Base-by-base conservation (phyloP, 2,797 vertebrate genomes). In the Muscicapa striata region DNA sequence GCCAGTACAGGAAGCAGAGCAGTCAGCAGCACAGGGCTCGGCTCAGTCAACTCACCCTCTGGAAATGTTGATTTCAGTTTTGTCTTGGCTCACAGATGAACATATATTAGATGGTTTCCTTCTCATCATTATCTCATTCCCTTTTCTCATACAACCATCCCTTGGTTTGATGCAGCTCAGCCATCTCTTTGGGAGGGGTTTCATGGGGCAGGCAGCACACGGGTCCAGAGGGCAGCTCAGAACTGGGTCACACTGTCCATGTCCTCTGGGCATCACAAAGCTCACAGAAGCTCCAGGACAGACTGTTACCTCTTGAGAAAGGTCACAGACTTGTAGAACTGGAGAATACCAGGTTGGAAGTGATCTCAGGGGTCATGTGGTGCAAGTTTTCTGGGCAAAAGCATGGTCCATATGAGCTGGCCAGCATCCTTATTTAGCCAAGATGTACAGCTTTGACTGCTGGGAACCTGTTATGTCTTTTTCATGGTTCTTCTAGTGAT, bases 41-140 rank as follows among this genome's bases (percentile, higher is more conserved):
- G 87, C 52, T 62, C 92, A n/a, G 48, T 70, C 84, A 61, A 7
- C 76, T 93, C 73, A 36, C 57, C 41, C 87, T 92, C 90, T 95
- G 94, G 91, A 96, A 95, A 95, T 75, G 91, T 16, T 93, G 89
- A 91, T 90, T 95, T 81, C 93, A 69, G 66, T 81, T 75, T 64
- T 78, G 38, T 51, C 91, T 94, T 66, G 80, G 87, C 76, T 81
- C 87, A 24, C 32, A 27, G 49, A 41, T 48, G 57, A 12, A 82
- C 85, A 29, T 24, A 12, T 4, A 15, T 81, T 36, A 40, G 58
- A 46, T 22, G 2, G 40, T 76, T 95, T 94, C 86, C 79, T 87
- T 77, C 63, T 74, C 89, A 36, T 57, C 69, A 10, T 72, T n/a
- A 34, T 61, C 72, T 62, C 66, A 8, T 62, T 54, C 52, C 29